These are phyloP conservation scores for Hetaerina titia DNA, from an alignment of 2,888 invertebrate genomes.

Conservation along the genomic window DNA sequence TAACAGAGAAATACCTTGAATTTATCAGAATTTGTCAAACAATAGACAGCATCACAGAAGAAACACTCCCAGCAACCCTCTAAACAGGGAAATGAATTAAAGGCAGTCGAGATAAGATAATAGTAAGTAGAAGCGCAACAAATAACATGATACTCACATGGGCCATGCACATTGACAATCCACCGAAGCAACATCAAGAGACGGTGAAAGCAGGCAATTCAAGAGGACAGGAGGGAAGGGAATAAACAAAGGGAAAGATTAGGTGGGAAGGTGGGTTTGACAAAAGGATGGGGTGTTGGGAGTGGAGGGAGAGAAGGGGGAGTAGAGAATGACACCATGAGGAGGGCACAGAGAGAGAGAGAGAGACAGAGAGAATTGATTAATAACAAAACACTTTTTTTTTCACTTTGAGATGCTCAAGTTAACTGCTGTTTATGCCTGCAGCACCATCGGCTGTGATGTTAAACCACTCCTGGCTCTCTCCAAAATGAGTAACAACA, in stretches of 20 bases:
- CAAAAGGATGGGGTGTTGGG: neutral
- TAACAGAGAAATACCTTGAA: neutral
- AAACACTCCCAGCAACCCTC: constrained; percentile 19
- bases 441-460: constrained; percentile 23
- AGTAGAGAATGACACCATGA: neutral
- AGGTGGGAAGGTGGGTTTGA: neutral
- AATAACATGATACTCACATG: constrained; percentile 71
- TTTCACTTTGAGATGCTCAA: neutral
- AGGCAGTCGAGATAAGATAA: neutral
- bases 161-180: constrained; percentile 72
- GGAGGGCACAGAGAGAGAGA: constrained; percentile 62
- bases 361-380: constrained; percentile 70
- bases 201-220: constrained; percentile 68
- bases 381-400: constrained; percentile 31
- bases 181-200: constrained; percentile 68
- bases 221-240: constrained; percentile 66
- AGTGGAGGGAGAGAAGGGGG: neutral
- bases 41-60: neutral
- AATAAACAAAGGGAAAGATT: constrained; percentile 9
- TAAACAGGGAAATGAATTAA: constrained; percentile 3
- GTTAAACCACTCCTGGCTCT: constrained; percentile 57
- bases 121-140: constrained; percentile 42
- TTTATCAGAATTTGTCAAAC: neutral
- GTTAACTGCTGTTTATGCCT: neutral
- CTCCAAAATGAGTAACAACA: constrained; percentile 46